Conservation (phyloP, 2,888 invertebrate species). For the Neuroscelio doddi region DNA sequence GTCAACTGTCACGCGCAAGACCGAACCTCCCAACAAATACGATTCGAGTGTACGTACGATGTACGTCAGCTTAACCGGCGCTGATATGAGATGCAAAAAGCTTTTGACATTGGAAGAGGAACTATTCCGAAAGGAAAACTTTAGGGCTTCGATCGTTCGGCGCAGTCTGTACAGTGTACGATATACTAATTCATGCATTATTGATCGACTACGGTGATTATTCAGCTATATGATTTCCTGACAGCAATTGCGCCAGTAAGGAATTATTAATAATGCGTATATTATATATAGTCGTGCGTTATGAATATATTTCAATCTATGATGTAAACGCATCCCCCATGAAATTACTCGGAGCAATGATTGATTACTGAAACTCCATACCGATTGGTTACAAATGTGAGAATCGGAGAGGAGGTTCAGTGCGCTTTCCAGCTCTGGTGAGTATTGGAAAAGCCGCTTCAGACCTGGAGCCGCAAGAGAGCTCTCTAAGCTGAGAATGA, state of each 20-base stretch:
- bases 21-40: slow-evolving; percentile 57
- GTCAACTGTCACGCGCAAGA: slow-evolving; percentile 68
- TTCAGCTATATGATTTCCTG: slow-evolving; percentile 35
- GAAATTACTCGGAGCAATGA: slow-evolving; percentile 39
- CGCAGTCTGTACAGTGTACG: slow-evolving; percentile 10
- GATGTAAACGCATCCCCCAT: slow-evolving; percentile 10
- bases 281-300: slow-evolving; percentile 14
- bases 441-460: slow-evolving; percentile 59
- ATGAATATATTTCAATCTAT: slow-evolving; percentile 24
- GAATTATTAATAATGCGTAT: slow-evolving; percentile 34
- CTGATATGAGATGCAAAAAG: slow-evolving; percentile 24
- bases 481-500: slow-evolving; percentile 62
- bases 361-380: slow-evolving; percentile 44
- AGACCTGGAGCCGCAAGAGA: slow-evolving; percentile 28
- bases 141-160: neutral
- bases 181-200: slow-evolving; percentile 21
- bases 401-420: slow-evolving; percentile 18
- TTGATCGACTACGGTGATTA: slow-evolving; percentile 21
- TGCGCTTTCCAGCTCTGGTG: slow-evolving; percentile 14
- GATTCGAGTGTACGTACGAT: slow-evolving; percentile 34
- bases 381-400: slow-evolving; percentile 45
- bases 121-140: slow-evolving; percentile 11
- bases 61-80: no score
- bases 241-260: slow-evolving; percentile 36
- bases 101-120: slow-evolving; percentile 11